Base-by-base conservation (phyloP, 2,797 vertebrate genomes). In the Aratinga solstitialis region DNA sequence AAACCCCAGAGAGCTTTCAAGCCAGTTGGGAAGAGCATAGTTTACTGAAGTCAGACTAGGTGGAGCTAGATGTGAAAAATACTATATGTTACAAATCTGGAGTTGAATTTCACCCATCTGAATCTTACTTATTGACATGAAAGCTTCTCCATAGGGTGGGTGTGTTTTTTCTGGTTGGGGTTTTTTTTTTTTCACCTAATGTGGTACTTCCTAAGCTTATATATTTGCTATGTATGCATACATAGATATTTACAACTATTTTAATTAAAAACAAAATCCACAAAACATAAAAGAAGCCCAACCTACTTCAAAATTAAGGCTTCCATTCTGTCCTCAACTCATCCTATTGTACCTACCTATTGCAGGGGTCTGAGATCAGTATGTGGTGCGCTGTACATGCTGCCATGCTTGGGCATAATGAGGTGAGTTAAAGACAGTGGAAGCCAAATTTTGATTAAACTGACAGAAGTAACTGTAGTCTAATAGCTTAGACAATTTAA, bases 251-350 rank as follows among this genome's bases (percentile, higher is more conserved):
- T 4, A 22, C 1, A 11, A 15, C 27, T 86, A 22, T 26, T 58
- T 38, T 51, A 83, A 23, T 59, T 42, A 71, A 36, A 89, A 68
- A 18, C 23, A 22, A 22, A 56, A 56, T 36, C 34, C 58, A 59
- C 34, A 59, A 59, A 59, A 26, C 34, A 26, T 58, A 36, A 59
- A 59, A 59, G 58, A 59, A 59, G 23, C 58, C 58, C 58, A 59
- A 8, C 58, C 58, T 59, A 36, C 16, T 62, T 89, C 62, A 84
- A 86, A 95, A 73, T 50, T 51, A 86, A 43, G 74, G 71, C 74
- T 95, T 96, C 83, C 67, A 40, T 91, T 94, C 85, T 97, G 85
- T 94, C 90, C 51, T 90, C 74, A 93, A 79, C 95, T 96, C 93
- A 91, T 87, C 91, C 71, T 94, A 0, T 82, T 91, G 83, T 88